These are phyloP conservation scores for Myodes glareolus DNA, from an alignment of 2,113 vertebrate genomes.

Conservation along the genomic window DNA sequence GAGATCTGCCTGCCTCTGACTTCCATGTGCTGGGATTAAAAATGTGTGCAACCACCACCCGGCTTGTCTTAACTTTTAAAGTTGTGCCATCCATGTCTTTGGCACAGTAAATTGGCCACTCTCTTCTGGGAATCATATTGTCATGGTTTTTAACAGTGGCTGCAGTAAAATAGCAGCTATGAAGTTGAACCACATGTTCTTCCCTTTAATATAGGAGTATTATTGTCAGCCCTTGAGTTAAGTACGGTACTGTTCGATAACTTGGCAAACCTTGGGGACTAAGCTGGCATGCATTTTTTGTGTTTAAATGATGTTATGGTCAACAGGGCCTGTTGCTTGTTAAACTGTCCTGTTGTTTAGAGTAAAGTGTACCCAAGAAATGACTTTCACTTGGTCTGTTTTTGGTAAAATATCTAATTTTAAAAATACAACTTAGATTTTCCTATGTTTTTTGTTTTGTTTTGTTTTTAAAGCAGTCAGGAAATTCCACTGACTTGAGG, in stretches of 20 bases:
- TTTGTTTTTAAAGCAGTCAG: not conserved
- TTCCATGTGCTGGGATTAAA: too few relatives aligned
- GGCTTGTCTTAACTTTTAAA: not conserved
- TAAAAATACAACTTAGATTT: not conserved
- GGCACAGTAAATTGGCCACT: not conserved
- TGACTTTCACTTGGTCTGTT: not conserved
- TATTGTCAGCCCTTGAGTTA: not conserved
- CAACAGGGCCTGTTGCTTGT: not conserved
- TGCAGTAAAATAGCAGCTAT: not conserved
- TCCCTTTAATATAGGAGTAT: not conserved
- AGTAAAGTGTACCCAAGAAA: not conserved
- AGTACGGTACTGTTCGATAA: not conserved
- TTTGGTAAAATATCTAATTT: not conserved
- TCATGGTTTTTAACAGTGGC: not conserved
- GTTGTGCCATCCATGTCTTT: not conserved
- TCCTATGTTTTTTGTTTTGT: too few relatives aligned
- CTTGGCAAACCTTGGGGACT: not conserved
- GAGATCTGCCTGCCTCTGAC: too few relatives aligned
- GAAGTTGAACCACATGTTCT: conserved; percentile 9
- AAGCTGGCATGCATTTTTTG: not conserved
- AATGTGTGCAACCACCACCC: too few relatives aligned
- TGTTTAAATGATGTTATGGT: not conserved
- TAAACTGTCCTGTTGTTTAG: not conserved
- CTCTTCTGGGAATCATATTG: not conserved
- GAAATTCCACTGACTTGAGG: not conserved